Evolutionary conservation across 2,888 invertebrate genomes (phyloP), one percentile per base, ranked within the genome.

Genomic region (Drosophila paranaensis): DNA sequence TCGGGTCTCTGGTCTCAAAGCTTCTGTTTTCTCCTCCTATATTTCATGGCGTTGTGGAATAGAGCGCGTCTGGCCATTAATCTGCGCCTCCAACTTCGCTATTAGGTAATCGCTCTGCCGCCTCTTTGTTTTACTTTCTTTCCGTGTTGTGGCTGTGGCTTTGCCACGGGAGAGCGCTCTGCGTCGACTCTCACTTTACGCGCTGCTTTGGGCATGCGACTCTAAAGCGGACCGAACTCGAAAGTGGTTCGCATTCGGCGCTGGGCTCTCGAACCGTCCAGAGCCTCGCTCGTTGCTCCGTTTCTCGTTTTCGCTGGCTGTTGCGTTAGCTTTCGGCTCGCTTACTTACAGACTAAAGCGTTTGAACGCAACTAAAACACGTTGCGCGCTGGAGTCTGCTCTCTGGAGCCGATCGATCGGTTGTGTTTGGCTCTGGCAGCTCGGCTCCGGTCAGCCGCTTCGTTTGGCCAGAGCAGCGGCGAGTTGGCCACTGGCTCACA

Each of bases 291-390:
- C 42, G 54, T 50, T 37, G 78, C 71, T 81, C 81, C 65, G 80
- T 58, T 61, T 60, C 20, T 20, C 30, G 16, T 63, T 33, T 63
- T 33, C 30, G 30, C 30, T 33, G 50, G 54, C 65, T 16, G 71
- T 69, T 80, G 81, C 82, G 85, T 71, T 82, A 77, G 77, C 79
- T 73, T 62, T 76, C 70, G 73, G 68, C 63, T 77, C 63, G 82
- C 58, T 78, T 76, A 85, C 89, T 89, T 87, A 86, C 85, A 85
- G 85, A 89, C 88, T 89, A 88, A 89, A 89, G 85, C 87, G 89
- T 83, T 85, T 83, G 82, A 79, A 89, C 87, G 89, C 89, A 75
- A 89, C 89, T 89, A 86, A 89, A 88, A 80, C 78, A 71, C 79
- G 82, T 79, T 81, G 77, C 69, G 70, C 58, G 75, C 73, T 62